Evolutionary conservation across 2,888 invertebrate species (phyloP), one percentile per base, ranked within the genome.

Genomic region (Leptarthrus brevirostris): DNA sequence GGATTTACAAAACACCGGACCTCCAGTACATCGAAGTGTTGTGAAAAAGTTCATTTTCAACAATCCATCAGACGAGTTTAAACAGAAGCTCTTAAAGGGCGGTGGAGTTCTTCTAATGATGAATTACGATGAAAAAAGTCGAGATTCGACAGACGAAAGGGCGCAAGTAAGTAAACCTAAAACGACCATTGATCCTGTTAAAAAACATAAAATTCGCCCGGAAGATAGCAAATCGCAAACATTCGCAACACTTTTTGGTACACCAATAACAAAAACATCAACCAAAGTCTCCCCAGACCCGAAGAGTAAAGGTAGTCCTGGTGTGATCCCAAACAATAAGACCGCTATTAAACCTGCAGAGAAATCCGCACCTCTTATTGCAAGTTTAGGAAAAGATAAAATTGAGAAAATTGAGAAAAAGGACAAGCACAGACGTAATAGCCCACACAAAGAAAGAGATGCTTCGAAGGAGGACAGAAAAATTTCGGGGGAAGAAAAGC

Each of bases 41-140:
- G 91, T 90, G 80, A 95, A 97, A 82, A 93, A 93, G 79, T 91
- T 94, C 81, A 90, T 94, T 64, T 96, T 98, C 83, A 89, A 90
- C 80, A 92, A 91, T 81, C 94, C 95, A 5, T 91, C 92, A 76
- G 96, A 96, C 77, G 97, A 98, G 73, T 97, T 97, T 84, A 90
- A 91, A 75, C 90, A 91, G 79, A 95, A 94, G 82, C 86, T 98
- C 18, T 84, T 97, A 58, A 94, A 92, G 86, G 96, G 95, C 74
- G 97, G 97, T 75, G 97, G 90, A 8, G 87, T 89, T 76, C 86
- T 87, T 76, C 83, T 88, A 84, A 85, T 79, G 85, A 86, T 82
- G 81, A 86, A 77, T 86, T 83, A 88, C 80, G 88, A 89, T 77
- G 87, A 87, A 77, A 87, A 87, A 81, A 87, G 87, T 78, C 83